Percentiles rank a stretch among this genome's conserved stretches.
Conservation (phyloP, 2,797 vertebrate species). For the Geotrypetes seraphini region DNA sequence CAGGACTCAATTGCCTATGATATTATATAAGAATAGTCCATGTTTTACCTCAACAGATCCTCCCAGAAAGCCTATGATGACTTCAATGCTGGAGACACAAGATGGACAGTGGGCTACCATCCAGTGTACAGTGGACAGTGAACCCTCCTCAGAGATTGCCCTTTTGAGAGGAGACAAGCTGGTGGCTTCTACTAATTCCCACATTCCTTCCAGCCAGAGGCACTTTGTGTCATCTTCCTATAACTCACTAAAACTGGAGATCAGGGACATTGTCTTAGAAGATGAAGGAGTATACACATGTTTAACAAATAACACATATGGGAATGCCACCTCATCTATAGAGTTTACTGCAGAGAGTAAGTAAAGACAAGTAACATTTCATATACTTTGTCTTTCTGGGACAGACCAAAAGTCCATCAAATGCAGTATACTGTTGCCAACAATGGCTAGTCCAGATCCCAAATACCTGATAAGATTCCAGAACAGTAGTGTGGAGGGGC, state of each 20-base stretch:
- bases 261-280: constrained; percentile 26
- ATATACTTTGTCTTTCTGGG: too few species aligned
- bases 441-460: too few species aligned
- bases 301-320: constrained; percentile 28
- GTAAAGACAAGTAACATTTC: too few species aligned
- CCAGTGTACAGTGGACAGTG: not conserved
- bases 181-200: not conserved
- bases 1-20: too few species aligned
- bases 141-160: not conserved
- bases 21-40: too few species aligned
- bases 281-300: constrained; percentile 49
- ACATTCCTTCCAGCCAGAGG: not conserved
- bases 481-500: too few species aligned
- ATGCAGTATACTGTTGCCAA: too few species aligned
- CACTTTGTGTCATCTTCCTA: not conserved
- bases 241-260: constrained; percentile 35
- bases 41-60: not conserved
- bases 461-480: too few species aligned
- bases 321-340: constrained; percentile 1
- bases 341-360: constrained; percentile 34
- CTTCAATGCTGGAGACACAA: not conserved
- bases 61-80: not conserved
- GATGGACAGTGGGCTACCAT: not conserved
- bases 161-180: not conserved
- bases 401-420: too few species aligned